Evolutionary conservation across 2,113 vertebrate genomes (phyloP), one percentile per base, ranked within the genome.

Genomic region (Uria aalge): DNA sequence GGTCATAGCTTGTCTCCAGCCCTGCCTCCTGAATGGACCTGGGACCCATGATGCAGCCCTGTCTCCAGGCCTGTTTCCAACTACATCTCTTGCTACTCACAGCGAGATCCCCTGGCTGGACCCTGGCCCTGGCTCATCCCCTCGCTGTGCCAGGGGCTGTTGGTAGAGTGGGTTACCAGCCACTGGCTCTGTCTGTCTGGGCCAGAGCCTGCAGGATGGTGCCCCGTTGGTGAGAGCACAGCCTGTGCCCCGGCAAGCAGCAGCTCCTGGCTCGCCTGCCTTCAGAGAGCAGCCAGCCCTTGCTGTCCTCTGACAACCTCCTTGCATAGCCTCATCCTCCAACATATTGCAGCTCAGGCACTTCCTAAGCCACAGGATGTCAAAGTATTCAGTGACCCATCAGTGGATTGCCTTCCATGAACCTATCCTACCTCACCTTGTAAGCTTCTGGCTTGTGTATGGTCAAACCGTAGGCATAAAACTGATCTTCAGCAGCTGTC

Each of bases 171-270:
- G 3, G 15, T 72, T 80, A 16, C 12, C 21, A 63, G 40, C 24
- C 8, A 1, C 81, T 59, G 32, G 21, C 73, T 86, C 67, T 76
- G 38, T 29, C 48, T 26, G 14, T 11, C 17, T 69, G n/a, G 22
- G 27, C 45, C 7, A 26, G 29, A 59, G 26, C 12, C 34, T n/a
- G 11, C 2, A 5, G 36, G 12, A 48, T 43, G 21, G 27, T 84
- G n/a, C 11, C n/a, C 24, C 1, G 0, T 36, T 0, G 0, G 11
- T 68, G 63, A 68, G 19, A 19, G 34, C 27, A 40, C 4, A 2
- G 15, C 20, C 36, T 73, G 8, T 59, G 24, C 32, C 14, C 36
- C 27, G 15, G 15, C 15, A 34, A 47, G 21, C 75, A 67, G 41
- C 18, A 82, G 17, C 27, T 95, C 52, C 47, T 67, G 47, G 11